Percentiles rank a stretch among this genome's conserved stretches.
Conservation (phyloP, 2,797 vertebrate species). For the Parauchenoglanis ngamensis region DNA sequence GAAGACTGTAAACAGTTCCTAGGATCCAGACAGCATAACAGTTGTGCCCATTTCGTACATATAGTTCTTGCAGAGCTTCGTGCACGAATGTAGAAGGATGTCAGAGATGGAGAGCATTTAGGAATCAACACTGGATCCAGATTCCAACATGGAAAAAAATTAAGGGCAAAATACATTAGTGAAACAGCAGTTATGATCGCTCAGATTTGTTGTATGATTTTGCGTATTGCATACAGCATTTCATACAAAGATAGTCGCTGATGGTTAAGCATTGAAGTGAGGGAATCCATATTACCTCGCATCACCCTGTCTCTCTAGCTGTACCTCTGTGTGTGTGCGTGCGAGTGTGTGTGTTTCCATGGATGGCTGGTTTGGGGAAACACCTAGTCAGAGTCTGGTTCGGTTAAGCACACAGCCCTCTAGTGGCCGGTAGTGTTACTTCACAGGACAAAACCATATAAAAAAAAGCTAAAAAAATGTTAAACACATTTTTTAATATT, state of each 20-base stretch:
- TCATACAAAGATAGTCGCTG: not conserved
- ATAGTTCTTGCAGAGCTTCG: not conserved
- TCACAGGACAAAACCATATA: not conserved
- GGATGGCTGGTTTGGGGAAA: constrained; percentile 49
- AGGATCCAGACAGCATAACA: not conserved
- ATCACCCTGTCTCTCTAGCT: constrained; percentile 34
- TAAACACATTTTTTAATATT: not conserved
- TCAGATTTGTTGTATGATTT: not conserved
- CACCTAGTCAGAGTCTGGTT: constrained; percentile 40
- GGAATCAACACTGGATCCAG: not conserved
- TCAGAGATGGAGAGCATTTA: not conserved
- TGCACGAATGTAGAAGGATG: constrained; percentile 4
- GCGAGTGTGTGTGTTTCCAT: constrained; percentile 31
- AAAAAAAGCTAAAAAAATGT: not conserved
- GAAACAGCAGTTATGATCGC: not conserved
- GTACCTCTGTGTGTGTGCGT: constrained; percentile 23
- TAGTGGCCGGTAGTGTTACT: constrained; percentile 29
- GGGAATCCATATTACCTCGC: constrained; percentile 46
- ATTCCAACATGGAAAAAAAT: not conserved
- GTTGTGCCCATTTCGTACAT: not conserved
- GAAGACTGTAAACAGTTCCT: not conserved
- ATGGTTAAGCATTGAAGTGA: constrained; percentile 6
- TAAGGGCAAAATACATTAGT: not conserved
- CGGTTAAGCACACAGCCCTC: constrained; percentile 29
- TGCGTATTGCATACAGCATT: not conserved